Evolutionary conservation across 2,888 invertebrate species (phyloP), one percentile per base, ranked within the genome.

Genomic region (Tryphoninae sp.): DNA sequence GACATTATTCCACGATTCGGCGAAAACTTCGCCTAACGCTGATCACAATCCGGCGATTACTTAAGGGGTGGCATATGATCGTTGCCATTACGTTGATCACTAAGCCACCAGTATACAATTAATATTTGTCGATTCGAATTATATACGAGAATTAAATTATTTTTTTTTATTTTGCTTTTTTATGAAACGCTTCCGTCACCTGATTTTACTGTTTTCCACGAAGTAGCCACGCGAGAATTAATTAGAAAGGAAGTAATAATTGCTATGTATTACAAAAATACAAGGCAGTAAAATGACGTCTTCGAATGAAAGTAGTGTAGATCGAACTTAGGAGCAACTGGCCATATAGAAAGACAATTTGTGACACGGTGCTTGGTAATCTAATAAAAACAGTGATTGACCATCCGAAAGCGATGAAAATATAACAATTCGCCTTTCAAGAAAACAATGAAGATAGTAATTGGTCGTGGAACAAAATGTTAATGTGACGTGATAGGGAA

Each of bases 21-120:
- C 64, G 74, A 80, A 79, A 51, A 61, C 61, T 75, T 78, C 62
- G 83, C 81, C 81, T 83, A 84, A 19, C 80, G 69, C 77, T 69
- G 78, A 84, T 84, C 84, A 84, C 84, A 84, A 80, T 84, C 81
- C 78, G 78, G 76, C 81, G 75, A 65, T 81, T 76, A 81, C 64
- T 65, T 58, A 69, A 61, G 76, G 49, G 49, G 40, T 19, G 19
- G 62, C n/a, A 55, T 33, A 40, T 19, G 49, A 49, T 42, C 45
- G 67, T 53, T 22, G 19, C 59, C 19, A 2, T 6, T 61, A 67
- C 75, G 71, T 11, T 67, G 58, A 76, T 78, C 45, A 62, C 75
- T 53, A 26, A 26, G 59, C 23, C 55, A 64, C 74, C 45, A 33
- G 58, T 74, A 73, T 65, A 72, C 64, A 58, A 16, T 75, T 53